Evolutionary conservation across 2,113 vertebrate species (phyloP).

Genomic region (Propithecus coquereli): DNA sequence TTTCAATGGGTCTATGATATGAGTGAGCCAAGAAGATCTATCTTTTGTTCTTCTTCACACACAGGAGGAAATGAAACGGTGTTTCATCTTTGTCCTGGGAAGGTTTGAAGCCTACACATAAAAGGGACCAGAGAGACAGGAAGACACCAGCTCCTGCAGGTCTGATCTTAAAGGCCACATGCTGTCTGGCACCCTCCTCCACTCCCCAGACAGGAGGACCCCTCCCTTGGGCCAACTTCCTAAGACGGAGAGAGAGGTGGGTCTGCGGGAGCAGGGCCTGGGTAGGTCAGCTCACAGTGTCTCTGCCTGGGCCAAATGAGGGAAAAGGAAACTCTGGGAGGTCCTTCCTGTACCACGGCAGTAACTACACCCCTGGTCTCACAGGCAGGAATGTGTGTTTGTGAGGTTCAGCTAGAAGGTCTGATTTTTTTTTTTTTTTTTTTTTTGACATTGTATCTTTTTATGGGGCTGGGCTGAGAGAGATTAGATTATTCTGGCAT

Average conservation of each 20-base stretch:
- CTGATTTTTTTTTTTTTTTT: not conserved
- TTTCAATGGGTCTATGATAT: constrained; percentile 31
- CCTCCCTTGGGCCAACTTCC: not conserved
- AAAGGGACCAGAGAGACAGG: constrained; percentile 11
- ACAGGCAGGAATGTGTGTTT: not conserved
- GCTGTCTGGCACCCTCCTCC: not conserved
- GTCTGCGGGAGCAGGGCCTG: not conserved
- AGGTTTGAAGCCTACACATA: constrained; percentile 52
- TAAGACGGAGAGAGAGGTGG: not conserved
- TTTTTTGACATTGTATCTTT: too few species aligned
- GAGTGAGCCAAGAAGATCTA: constrained; percentile 37
- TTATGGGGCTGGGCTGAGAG: too few species aligned
- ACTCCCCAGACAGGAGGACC: not conserved
- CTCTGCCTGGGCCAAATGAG: not conserved
- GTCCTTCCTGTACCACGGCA: not conserved
- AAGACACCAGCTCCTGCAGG: not conserved
- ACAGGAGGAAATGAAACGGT: constrained; percentile 37
- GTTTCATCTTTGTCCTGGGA: constrained; percentile 52
- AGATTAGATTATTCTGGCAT: too few species aligned
- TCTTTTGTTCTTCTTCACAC: constrained; percentile 52
- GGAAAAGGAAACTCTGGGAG: not conserved
- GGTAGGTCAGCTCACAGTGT: not conserved
- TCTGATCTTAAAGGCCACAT: not conserved
- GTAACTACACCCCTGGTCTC: not conserved
- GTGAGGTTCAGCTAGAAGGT: not conserved